These are phyloP conservation scores for Abramis brama DNA, from an alignment of 2,113 vertebrate genomes.

Conservation along the genomic window DNA sequence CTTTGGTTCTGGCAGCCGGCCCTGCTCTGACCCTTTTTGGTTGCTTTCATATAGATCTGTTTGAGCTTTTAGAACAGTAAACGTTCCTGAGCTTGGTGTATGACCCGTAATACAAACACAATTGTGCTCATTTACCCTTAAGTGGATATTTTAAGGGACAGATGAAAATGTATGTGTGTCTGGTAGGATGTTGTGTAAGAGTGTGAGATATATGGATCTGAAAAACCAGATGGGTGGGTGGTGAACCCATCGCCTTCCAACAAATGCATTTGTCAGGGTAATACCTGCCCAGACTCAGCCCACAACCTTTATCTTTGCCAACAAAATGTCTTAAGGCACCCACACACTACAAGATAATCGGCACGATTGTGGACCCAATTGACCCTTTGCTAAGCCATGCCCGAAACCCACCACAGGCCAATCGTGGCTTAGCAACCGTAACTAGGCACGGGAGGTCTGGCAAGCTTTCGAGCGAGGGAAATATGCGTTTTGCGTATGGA, in stretches of 20 bases:
- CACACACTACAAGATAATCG: too few species aligned
- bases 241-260: background rate
- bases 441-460: too few species aligned
- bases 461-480: too few species aligned
- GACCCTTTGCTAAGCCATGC: too few species aligned
- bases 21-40: constrained; percentile 19
- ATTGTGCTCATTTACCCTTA: background rate
- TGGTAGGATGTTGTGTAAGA: background rate
- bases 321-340: background rate
- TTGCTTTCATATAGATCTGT: constrained; percentile 29
- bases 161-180: background rate
- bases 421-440: too few species aligned
- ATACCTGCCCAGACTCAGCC: constrained; percentile 17
- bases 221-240: background rate
- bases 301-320: constrained; percentile 9
- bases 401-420: too few species aligned
- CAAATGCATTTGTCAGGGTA: constrained; percentile 20
- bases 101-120: constrained; percentile 21
- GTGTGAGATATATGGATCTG: background rate
- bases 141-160: constrained; percentile 3
- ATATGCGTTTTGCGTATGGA: too few species aligned
- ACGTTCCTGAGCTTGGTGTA: background rate
- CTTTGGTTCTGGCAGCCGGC: background rate
- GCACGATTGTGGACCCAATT: too few species aligned
- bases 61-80: constrained; percentile 35